Conservation (phyloP, 64 coral and sea anemone species). For the Montipora cactus region DNA sequence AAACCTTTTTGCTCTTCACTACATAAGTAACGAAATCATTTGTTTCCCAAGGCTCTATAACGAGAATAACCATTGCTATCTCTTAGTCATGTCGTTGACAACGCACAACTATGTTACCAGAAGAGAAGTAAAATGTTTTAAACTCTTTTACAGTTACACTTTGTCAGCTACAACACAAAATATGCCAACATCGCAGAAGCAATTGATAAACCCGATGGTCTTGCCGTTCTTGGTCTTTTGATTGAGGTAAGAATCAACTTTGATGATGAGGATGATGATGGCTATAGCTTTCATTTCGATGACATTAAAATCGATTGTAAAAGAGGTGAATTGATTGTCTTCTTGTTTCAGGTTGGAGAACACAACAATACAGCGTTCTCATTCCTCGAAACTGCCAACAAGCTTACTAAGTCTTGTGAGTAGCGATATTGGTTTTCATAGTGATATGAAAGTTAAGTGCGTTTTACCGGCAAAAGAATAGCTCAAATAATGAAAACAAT, state of each 20-base stretch:
- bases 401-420: conserved; percentile 12
- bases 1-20: background rate
- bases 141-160: conserved; percentile 51
- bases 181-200: conserved; percentile 25
- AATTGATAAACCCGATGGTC: conserved; percentile 27
- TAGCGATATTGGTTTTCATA: background rate
- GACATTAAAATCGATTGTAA: background rate
- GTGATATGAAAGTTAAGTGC: too few species aligned
- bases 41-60: too few species aligned
- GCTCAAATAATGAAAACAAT: too few species aligned
- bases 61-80: too few species aligned
- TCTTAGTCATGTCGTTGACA: too few species aligned
- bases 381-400: conserved; percentile 42
- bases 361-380: background rate
- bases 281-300: background rate
- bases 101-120: too few species aligned
- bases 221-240: conserved; percentile 82
- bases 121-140: too few species aligned
- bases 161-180: conserved; percentile 76
- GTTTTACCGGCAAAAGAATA: too few species aligned
- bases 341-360: conserved; percentile 41
- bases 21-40: too few species aligned
- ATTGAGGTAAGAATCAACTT: conserved; percentile 40
- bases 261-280: background rate
- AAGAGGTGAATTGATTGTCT: background rate